Percentiles rank a stretch among this genome's conserved stretches.
These are phyloP conservation scores for Acanthoscelides obtectus DNA, from an alignment of 2,888 invertebrate genomes.

Conservation along the genomic window DNA sequence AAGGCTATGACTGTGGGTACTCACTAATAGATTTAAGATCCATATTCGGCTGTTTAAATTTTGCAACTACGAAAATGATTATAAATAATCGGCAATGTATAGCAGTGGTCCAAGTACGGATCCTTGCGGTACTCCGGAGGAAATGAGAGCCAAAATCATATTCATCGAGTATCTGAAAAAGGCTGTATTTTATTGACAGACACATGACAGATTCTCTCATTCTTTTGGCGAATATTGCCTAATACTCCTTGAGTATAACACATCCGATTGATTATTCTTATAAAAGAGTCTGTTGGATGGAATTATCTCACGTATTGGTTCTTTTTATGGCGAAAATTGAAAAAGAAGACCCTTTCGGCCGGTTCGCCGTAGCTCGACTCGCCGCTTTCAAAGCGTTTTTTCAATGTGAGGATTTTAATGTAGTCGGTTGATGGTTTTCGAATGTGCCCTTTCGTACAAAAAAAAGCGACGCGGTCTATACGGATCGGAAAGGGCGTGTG, in stretches of 20 bases:
- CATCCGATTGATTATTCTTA: conserved; percentile 17
- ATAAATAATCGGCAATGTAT: too few relatives aligned
- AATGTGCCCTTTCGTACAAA: not conserved
- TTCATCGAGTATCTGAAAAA: too few relatives aligned
- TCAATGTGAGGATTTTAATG: not conserved
- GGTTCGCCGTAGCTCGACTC: not conserved
- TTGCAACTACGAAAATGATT: too few relatives aligned
- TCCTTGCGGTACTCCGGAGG: too few relatives aligned
- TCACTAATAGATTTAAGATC: too few relatives aligned
- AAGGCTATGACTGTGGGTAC: too few relatives aligned
- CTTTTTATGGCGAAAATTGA: conserved; percentile 8
- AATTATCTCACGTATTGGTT: conserved; percentile 13
- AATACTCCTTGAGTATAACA: not conserved
- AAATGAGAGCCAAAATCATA: too few relatives aligned
- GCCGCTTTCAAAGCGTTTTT: not conserved
- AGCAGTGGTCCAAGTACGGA: too few relatives aligned
- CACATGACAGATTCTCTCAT: too few relatives aligned
- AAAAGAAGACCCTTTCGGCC: conserved; percentile 2
- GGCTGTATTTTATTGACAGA: too few relatives aligned
- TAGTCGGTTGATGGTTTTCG: not conserved
- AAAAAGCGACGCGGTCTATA: not conserved
- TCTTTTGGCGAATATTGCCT: too few relatives aligned
- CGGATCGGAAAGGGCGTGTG: not conserved
- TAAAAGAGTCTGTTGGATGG: conserved; percentile 11
- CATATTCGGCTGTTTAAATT: too few relatives aligned